phyloP scores from a whole-genome alignment of 37 sponge, comb jelly and placozoan species.

The Beroe forskalii region DNA sequence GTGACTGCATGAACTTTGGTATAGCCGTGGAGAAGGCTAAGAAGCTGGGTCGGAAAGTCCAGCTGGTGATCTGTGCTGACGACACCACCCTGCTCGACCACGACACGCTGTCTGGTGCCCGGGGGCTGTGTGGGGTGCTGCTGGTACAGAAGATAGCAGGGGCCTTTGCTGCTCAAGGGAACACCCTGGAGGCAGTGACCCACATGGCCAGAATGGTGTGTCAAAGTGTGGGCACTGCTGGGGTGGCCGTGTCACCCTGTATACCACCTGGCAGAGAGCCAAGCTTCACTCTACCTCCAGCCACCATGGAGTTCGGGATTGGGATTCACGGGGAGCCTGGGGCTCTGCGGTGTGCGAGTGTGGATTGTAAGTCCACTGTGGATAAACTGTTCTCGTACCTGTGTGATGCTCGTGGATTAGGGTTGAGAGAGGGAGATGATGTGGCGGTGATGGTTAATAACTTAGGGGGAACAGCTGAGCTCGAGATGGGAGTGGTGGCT shows the following conservation, averaged over 20 bases:
- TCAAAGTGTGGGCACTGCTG: constrained; percentile 80
- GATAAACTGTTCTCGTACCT: constrained; percentile 34
- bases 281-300: constrained; percentile 75
- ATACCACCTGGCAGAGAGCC: constrained; percentile 80
- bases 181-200: constrained; percentile 73
- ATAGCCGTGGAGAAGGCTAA: constrained; percentile 86
- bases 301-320: constrained; percentile 91
- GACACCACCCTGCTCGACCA: constrained; percentile 80
- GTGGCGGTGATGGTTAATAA: constrained; percentile 89
- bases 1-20: constrained; percentile 95
- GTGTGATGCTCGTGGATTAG: not conserved
- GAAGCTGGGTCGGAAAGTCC: constrained; percentile 79
- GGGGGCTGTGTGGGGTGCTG: constrained; percentile 87
- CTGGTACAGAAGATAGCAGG: constrained; percentile 94
- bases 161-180: constrained; percentile 85
- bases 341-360: constrained; percentile 27
- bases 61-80: constrained; percentile 87
- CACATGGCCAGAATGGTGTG: constrained; percentile 71
- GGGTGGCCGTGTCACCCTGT: constrained; percentile 90
- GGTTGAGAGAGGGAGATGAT: constrained; percentile 68
- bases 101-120: constrained; percentile 74
- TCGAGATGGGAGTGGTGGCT: constrained; percentile 81
- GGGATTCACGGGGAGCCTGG: constrained; percentile 99
- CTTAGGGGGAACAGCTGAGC: constrained; percentile 91
- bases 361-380: not conserved